Conservation (phyloP, 2,797 vertebrate species). For the Euthynnus affinis region DNA sequence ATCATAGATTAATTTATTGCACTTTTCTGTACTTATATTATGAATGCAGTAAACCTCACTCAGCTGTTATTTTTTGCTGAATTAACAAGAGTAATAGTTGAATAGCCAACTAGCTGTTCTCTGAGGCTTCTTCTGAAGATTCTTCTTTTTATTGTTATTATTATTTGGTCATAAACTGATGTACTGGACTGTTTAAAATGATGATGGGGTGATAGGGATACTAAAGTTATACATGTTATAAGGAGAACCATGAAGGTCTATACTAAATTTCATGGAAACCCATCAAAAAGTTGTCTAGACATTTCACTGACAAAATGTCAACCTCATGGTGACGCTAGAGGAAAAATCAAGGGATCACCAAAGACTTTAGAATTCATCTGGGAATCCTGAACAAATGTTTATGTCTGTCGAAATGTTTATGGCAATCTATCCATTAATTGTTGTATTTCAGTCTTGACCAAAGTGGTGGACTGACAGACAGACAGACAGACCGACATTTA, state of each 20-base stretch:
- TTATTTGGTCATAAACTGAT: background rate
- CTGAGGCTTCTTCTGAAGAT: too few species aligned
- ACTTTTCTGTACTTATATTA: background rate
- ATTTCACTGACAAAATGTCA: background rate
- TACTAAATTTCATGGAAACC: background rate
- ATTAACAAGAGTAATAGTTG: background rate
- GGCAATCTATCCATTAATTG: background rate
- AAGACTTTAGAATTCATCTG: background rate
- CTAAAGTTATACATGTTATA: conserved; percentile 8
- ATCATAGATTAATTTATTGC: background rate
- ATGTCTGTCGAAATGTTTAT: background rate
- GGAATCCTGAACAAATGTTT: too few species aligned
- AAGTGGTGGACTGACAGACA: background rate
- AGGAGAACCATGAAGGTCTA: background rate
- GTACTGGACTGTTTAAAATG: background rate
- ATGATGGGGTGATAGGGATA: background rate
- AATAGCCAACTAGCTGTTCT: background rate
- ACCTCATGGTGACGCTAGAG: background rate
- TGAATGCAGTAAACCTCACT: background rate
- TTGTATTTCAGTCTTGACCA: background rate
- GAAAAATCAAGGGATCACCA: too few species aligned
- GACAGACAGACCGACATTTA: background rate
- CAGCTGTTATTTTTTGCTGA: background rate
- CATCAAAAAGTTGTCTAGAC: background rate
- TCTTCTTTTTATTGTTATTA: too few species aligned